These are phyloP conservation scores for Catagonus wagneri DNA, from an alignment of 2,113 vertebrate genomes.

Conservation along the genomic window DNA sequence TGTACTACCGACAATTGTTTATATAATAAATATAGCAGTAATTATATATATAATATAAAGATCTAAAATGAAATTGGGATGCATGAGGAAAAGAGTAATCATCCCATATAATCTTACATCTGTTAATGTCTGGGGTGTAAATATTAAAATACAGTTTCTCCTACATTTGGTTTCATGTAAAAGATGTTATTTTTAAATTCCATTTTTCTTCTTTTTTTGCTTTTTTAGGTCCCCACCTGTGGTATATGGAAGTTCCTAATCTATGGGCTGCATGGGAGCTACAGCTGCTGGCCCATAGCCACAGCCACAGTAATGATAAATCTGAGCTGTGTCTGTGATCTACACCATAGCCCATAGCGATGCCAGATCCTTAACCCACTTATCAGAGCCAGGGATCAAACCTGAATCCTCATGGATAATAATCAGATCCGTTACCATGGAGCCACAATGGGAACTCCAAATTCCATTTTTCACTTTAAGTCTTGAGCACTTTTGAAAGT, in stretches of 20 bases:
- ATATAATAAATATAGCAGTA: not conserved
- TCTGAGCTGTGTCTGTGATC: too few species aligned
- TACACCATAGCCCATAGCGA: too few species aligned
- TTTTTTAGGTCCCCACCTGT: too few species aligned
- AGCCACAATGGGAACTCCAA: not conserved
- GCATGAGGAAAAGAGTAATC: not conserved
- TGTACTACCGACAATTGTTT: not conserved
- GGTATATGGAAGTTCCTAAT: too few species aligned
- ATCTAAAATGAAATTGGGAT: not conserved
- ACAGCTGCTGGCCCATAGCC: too few species aligned
- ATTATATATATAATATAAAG: not conserved
- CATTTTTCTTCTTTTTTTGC: not conserved
- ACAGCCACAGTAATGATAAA: too few species aligned
- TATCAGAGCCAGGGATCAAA: too few species aligned
- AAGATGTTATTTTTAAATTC: not conserved
- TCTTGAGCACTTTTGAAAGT: not conserved
- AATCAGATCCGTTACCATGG: too few species aligned
- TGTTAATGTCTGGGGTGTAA: not conserved
- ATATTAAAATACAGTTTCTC: not conserved
- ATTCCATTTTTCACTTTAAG: not conserved
- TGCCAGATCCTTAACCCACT: too few species aligned
- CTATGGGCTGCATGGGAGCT: too few species aligned
- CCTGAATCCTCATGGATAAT: too few species aligned
- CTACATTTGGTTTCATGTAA: not conserved
- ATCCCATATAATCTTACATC: not conserved